Base-by-base conservation (phyloP, 2,113 vertebrate species). In the Plotosus lineatus region DNA sequence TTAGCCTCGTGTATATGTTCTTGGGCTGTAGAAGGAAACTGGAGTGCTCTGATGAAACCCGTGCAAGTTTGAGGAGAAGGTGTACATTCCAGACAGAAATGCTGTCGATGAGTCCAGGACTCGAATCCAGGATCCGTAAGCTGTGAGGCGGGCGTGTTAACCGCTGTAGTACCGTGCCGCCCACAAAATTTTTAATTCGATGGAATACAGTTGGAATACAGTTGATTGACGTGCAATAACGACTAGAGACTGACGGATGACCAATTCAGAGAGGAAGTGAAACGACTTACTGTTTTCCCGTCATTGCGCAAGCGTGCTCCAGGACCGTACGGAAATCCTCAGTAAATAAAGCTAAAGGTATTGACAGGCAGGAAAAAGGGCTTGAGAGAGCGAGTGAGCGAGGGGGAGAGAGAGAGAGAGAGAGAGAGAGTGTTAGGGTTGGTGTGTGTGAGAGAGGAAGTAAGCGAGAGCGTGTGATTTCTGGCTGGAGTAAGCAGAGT, bases 251-350 rank as follows among this genome's bases (percentile, higher is more conserved):
- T 55, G 31, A 74, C 53, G 21, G 48, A 21, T 81, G 72, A 44
- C 40, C 23, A 28, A 38, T 82, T 82, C 61, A 75, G 66, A 58
- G 83, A 58, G 69, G 17, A 75, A 50, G 65, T 63, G 36, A 66
- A 66, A 10, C 10, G 63, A 66, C 19, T n/a, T 40, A 40, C 63
- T 66, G 26, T 5, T 51, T 23, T 19, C 8, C 73, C 28, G 33
- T 48, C 46, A 63, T 63, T 63, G 58, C 50, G 56, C 7, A 28
- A 77, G 28, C n/a, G 58, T 17, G 31, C 61, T 28, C 3, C 19
- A 33, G 46, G 65, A 38, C 28, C 4, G 76, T 65, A 17, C 1
- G 10, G 46, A 55, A 28, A 53, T 26, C 31, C 31, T 40, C 10
- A 26, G 44, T 36, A 65, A 77, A 50, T 78, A 42, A 66, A 66